Conservation (phyloP, 2,113 vertebrate genomes). For the Ochotona curzoniae region DNA sequence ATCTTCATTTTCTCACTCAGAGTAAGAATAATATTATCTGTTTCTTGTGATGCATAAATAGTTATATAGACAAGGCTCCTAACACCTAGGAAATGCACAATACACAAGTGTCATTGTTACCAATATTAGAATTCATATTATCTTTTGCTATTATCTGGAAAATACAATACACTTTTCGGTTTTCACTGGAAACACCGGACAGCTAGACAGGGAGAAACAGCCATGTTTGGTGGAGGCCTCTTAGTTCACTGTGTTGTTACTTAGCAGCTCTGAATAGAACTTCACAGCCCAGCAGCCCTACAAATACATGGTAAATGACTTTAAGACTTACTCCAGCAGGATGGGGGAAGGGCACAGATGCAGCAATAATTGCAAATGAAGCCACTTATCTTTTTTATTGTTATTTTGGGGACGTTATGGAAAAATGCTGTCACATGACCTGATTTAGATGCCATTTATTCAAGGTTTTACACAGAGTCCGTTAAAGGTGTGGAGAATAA, state of each 20-base stretch:
- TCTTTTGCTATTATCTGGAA: not conserved
- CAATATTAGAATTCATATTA: not conserved
- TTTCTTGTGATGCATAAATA: not conserved
- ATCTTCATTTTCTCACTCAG: not conserved
- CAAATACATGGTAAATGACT: not conserved
- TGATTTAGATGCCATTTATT: conserved; percentile 41
- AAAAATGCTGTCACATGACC: not conserved
- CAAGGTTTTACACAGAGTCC: conserved; percentile 52
- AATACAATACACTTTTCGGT: not conserved
- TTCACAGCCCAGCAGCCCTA: not conserved
- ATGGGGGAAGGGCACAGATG: not conserved
- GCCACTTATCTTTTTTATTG: conserved; percentile 7
- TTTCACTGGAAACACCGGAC: not conserved
- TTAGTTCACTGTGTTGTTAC: conserved; percentile 26
- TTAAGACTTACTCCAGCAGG: not conserved
- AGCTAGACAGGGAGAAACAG: not conserved
- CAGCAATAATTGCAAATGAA: conserved; percentile 24
- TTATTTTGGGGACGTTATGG: not conserved
- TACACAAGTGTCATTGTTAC: not conserved
- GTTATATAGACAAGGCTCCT: not conserved
- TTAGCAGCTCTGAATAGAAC: not conserved
- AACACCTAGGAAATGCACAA: not conserved
- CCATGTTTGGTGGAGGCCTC: not conserved
- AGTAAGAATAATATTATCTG: not conserved
- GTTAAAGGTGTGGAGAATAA: conserved; percentile 43